Evolutionary conservation across 2,113 vertebrate species (phyloP).

Genomic region (Lamprotornis superbus): DNA sequence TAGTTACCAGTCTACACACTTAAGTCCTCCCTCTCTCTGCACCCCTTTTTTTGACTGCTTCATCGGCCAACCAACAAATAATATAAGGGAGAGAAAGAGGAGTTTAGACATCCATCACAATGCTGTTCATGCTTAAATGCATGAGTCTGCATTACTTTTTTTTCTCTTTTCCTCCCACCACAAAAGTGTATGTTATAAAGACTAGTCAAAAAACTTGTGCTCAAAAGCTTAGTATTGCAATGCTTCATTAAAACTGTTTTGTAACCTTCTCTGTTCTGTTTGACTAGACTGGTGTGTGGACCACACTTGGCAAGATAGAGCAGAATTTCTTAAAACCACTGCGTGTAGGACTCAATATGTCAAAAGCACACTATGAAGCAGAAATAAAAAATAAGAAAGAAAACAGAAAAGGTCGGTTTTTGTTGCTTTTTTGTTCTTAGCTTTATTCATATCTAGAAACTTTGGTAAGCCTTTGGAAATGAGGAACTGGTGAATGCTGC

Average conservation of each 20-base stretch:
- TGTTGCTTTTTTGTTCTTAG: background rate
- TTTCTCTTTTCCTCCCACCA: background rate
- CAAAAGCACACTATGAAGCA: conserved; percentile 85
- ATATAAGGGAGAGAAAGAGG: background rate
- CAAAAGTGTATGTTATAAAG: background rate
- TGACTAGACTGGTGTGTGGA: conserved; percentile 83
- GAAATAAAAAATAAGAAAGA: conserved; percentile 85
- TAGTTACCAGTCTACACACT: background rate
- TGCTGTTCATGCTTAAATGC: background rate
- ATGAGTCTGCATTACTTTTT: background rate
- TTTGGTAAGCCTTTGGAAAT: background rate
- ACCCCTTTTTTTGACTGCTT: background rate
- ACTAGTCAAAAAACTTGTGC: background rate
- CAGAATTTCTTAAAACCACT: conserved; percentile 84
- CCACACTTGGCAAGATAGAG: conserved; percentile 78
- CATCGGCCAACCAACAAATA: background rate
- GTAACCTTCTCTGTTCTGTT: background rate
- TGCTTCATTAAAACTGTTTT: background rate
- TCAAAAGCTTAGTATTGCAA: background rate
- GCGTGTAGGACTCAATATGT: conserved; percentile 86
- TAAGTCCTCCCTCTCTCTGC: background rate
- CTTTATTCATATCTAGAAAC: background rate
- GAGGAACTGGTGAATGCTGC: background rate
- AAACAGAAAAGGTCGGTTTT: conserved; percentile 77
- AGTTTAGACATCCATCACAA: background rate